Evolutionary conservation across 2,888 invertebrate genomes (phyloP).

Genomic region (Cosmia pyralina): DNA sequence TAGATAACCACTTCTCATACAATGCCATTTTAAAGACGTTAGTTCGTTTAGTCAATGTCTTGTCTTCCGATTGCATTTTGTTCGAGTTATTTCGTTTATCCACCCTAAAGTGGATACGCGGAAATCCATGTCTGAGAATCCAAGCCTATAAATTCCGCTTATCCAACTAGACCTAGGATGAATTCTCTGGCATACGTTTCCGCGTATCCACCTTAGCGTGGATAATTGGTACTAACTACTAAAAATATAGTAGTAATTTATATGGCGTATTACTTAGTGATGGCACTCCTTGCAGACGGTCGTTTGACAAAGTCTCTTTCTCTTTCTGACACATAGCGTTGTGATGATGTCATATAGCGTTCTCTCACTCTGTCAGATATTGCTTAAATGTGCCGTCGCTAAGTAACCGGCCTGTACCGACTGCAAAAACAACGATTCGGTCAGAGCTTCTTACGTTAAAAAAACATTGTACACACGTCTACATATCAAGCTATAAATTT

Average conservation of each 20-base stretch:
- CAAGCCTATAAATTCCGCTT: too few species aligned
- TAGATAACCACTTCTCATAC: constrained; percentile 5
- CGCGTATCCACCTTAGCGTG: too few species aligned
- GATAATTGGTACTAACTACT: too few species aligned
- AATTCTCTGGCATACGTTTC: too few species aligned
- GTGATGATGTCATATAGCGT: constrained; percentile 1
- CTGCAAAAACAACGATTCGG: constrained; percentile 50
- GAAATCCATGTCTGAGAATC: too few species aligned
- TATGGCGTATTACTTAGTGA: constrained; percentile 4
- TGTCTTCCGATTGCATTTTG: constrained; percentile 51
- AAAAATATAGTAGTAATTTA: constrained; percentile 20
- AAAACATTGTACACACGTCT: background rate
- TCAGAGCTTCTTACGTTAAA: constrained; percentile 36
- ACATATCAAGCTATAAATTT: too few species aligned
- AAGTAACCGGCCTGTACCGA: constrained; percentile 1
- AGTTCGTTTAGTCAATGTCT: constrained; percentile 34
- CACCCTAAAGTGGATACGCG: too few species aligned
- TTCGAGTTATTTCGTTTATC: background rate
- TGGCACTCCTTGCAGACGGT: background rate
- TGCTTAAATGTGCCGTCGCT: constrained; percentile 16
- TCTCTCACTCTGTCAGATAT: constrained; percentile 7
- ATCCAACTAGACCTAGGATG: too few species aligned
- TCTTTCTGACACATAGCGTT: background rate
- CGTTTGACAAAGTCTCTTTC: background rate
- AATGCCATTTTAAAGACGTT: constrained; percentile 28